Evolutionary conservation across 2,888 invertebrate species (phyloP), one percentile per base, ranked within the genome.

Genomic region (Lasioglossum oenotherae): DNA sequence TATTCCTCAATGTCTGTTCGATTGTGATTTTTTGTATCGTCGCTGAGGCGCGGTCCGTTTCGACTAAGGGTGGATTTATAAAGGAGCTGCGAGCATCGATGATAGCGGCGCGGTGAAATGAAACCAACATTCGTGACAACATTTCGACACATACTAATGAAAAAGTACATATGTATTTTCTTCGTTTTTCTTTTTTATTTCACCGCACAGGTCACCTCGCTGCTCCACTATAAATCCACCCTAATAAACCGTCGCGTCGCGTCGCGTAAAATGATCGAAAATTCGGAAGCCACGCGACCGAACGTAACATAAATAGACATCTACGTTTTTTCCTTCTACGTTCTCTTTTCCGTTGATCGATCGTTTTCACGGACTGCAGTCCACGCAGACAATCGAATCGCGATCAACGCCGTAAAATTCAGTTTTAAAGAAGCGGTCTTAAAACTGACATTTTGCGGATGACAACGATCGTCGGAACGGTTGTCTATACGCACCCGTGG

Each of bases 381-480:
- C 38, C 5, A 14, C 16, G 46, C 27, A 12, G n/a, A 64, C n/a
- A 31, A 38, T 19, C n/a, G 4, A 31, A 31, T 19, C 6, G 31
- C 2, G 64, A 46, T n/a, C 35, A 23, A 73, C 38, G 72, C 71
- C 79, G 81, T 88, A 87, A 89, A 91, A 88, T 91, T 90, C 86
- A 78, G 87, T 92, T 92, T 93, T 92, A 93, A 88, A 89, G 77
- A 82, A 92, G 93, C 92, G 93, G 92, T 93, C 87, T 87, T 92
- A 91, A 92, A 92, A 91, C 89, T 87, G 90, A 87, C 75, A 89
- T 88, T 89, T 90, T 87, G 57, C 74, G 83, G 60, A 44, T 64
- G 10, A 16, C 6, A 31, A 31, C 64, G 64, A 2, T 57, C 27
- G 19, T 64, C 72, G 41, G 23, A 35, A 19, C 19, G 8, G 41